Evolutionary conservation across 2,113 vertebrate species (phyloP), one percentile per base, ranked within the genome.

Genomic region (Gallinago undulata): DNA sequence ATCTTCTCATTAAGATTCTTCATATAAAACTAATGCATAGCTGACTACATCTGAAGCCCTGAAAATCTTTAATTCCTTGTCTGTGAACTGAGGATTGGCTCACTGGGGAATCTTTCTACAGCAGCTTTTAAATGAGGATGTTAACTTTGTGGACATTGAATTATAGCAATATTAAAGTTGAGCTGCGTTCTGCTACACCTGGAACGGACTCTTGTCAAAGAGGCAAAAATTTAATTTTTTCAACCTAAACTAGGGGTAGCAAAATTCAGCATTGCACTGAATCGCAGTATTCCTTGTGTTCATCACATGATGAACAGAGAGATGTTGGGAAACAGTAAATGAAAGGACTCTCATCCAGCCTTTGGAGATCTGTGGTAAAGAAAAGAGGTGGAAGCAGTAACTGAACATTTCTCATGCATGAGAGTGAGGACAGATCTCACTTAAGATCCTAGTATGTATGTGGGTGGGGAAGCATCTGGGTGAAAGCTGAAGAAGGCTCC

Each of bases 151-250:
- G 15, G n/a, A 30, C n/a, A 45, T 1, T 17, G 37, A 75, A 47
- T n/a, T 47, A 30, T 4, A 56, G 4, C 68, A 60, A 1, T 1
- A 10, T 30, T 27, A 66, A 55, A 89, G 53, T 23, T 56, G 28
- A 74, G 56, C 35, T 19, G 33, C 53, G 41, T 63, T 33, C 51
- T 79, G 37, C 70, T 79, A 7, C 43, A n/a, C 33, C 55, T 84
- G 45, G 22, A 56, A 47, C 17, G 12, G 16, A 31, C 8, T 47
- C 0, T 0, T 2, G 2, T 9, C 16, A 68, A 39, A 37, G 0
- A 11, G 22, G 23, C 10, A 64, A 45, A 45, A 84, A 19, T 24
- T 11, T 13, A 13, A 35, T 25, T 79, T 75, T 72, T 72, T 23
- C 47, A 66, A 2, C 30, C 25, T 53, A 35, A 57, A 3, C 24